These are phyloP conservation scores for Limenitis camilla DNA, from an alignment of 2,888 invertebrate genomes.

Conservation along the genomic window DNA sequence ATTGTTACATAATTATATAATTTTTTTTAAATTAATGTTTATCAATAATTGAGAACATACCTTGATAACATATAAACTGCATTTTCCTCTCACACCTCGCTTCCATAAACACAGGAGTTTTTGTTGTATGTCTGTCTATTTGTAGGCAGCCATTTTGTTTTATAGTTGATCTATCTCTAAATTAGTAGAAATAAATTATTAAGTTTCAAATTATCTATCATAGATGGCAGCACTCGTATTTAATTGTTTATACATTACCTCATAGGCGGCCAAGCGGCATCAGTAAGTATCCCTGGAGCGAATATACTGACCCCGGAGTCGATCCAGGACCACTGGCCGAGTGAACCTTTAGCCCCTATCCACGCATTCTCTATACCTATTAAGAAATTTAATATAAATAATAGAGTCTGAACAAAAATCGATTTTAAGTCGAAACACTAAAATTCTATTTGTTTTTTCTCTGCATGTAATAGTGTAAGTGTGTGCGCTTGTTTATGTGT, in stretches of 20 bases:
- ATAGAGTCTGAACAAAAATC: too few relatives aligned
- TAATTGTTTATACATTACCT: too few relatives aligned
- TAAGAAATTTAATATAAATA: conserved; percentile 6
- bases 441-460: background rate
- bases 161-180: conserved; percentile 33
- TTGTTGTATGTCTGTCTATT: conserved; percentile 59
- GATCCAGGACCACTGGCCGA: conserved; percentile 64
- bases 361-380: conserved; percentile 69
- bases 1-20: too few relatives aligned
- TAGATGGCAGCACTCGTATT: too few relatives aligned
- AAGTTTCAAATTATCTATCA: too few relatives aligned
- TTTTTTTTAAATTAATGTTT: background rate
- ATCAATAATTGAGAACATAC: conserved; percentile 32
- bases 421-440: background rate
- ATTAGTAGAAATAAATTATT: too few relatives aligned
- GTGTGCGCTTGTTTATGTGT: too few relatives aligned
- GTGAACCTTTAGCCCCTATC: conserved; percentile 59
- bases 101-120: conserved; percentile 61
- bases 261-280: conserved; percentile 52
- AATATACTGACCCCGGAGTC: conserved; percentile 58
- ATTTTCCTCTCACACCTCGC: conserved; percentile 64
- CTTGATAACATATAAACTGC: conserved; percentile 69
- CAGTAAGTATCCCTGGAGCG: conserved; percentile 30
- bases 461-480: too few relatives aligned
- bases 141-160: conserved; percentile 66